Conservation (phyloP, 1,140 invertebrate genomes). For the Drosophila jambulina region DNA sequence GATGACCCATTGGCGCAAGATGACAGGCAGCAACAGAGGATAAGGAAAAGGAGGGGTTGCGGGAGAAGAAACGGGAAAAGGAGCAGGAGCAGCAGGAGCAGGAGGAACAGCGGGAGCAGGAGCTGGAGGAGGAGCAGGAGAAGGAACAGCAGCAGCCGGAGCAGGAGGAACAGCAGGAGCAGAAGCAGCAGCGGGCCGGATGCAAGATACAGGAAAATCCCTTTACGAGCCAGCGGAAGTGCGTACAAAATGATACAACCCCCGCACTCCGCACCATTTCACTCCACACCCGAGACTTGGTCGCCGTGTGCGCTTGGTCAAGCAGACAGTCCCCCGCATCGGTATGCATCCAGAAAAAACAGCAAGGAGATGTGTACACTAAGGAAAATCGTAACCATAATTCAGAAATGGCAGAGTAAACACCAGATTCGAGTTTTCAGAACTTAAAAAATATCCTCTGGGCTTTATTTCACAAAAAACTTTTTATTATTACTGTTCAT, state of each 20-base stretch:
- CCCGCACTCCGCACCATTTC: constrained; percentile 5
- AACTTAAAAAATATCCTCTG: not conserved
- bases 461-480: not conserved
- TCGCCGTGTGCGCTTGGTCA: constrained; percentile 73
- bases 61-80: too few species aligned
- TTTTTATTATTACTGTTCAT: too few species aligned
- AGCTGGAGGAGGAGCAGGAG: constrained; percentile 12
- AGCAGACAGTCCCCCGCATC: constrained; percentile 63
- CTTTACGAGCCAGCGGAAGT: constrained; percentile 81
- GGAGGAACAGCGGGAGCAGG: not conserved
- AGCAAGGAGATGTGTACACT: not conserved
- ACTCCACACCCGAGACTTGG: constrained; percentile 20
- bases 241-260: constrained; percentile 80
- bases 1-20: constrained; percentile 82
- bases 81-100: constrained; percentile 1
- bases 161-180: not conserved
- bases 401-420: not conserved
- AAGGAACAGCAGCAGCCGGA: not conserved
- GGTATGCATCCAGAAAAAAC: constrained; percentile 44
- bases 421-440: not conserved
- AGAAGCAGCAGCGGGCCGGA: constrained; percentile 35
- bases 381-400: not conserved
- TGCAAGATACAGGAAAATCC: constrained; percentile 78
- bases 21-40: constrained; percentile 52
- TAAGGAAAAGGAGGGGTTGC: not conserved